Evolutionary conservation across 2,888 invertebrate species (phyloP), one percentile per base, ranked within the genome.

Genomic region (Syrphus vitripennis): DNA sequence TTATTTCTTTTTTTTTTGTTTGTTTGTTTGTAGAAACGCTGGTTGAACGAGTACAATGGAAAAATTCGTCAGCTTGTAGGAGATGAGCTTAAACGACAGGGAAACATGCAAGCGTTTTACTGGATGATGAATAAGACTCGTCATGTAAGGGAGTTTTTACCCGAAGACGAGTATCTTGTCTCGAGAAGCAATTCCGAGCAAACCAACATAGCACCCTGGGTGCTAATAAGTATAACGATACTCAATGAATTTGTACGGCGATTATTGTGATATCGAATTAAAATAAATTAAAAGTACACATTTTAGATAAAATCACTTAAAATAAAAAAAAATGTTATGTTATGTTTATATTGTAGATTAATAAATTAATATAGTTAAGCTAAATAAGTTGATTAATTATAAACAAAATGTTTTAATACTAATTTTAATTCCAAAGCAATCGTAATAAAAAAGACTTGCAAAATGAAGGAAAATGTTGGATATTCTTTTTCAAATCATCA

Each of bases 51-150:
- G 10, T 97, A 97, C 92, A 97, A 97, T 92, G 94, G 94, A 12
- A 94, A 95, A 88, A 95, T 97, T 81, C 93, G 96, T 40, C 94
- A 94, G 77, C 93, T 94, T 59, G 95, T 97, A 4, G 97, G 97
- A 0, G 94, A 95, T 0, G 96, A 97, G 90, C 92, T 97, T 48
- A 95, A 95, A 89, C 94, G 93, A 42, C 95, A 95, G 90, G 95
- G 95, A 1, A 94, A 95, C 88, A 95, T 95, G 91, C 94, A 94
- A 82, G 97, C 95, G 1, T 96, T 95, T 91, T 94, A 95, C 89
- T 97, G 97, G 97, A 95, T 97, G 95, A 95, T 96, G 95, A 95
- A 95, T 89, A 96, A 96, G 91, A 97, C 97, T 10, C 93, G 94
- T 81, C 94, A 94, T 89, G 93, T 97, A 92, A 94, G 95, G 67